phyloP scores from a whole-genome alignment of 2,113 vertebrate genomes.

The Microcebus tavaratra region DNA sequence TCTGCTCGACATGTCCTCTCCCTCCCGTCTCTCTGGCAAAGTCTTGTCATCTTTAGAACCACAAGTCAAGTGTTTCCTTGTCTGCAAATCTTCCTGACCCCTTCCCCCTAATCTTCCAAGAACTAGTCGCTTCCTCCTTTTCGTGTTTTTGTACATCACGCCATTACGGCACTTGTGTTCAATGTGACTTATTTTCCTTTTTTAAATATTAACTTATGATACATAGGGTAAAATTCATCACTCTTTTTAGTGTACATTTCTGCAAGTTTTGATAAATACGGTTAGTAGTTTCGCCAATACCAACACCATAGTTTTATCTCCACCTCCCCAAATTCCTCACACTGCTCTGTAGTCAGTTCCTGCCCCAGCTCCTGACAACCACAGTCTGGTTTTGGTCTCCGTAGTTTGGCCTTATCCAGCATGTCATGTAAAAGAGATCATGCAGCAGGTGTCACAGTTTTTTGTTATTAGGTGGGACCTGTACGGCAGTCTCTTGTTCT shows the following conservation, averaged over 20 bases:
- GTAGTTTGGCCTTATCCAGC: neutral
- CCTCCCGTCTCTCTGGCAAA: too few relatives aligned
- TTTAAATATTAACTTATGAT: neutral
- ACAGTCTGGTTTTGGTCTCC: neutral
- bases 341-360: fast-evolving
- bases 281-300: neutral
- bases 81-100: neutral
- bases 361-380: neutral
- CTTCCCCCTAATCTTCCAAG: neutral
- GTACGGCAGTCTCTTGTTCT: neutral
- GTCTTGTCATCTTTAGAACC: neutral
- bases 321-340: fast-evolving
- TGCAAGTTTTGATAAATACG: neutral
- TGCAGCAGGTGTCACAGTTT: neutral
- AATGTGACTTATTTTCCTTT: neutral
- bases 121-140: neutral
- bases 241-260: neutral
- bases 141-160: neutral
- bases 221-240: neutral
- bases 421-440: neutral
- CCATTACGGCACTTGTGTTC: neutral
- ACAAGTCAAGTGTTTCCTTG: neutral
- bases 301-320: neutral
- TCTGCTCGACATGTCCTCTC: fast-evolving
- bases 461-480: neutral